Evolutionary conservation across 2,797 vertebrate species (phyloP).

Genomic region (Antrozous pallidus): DNA sequence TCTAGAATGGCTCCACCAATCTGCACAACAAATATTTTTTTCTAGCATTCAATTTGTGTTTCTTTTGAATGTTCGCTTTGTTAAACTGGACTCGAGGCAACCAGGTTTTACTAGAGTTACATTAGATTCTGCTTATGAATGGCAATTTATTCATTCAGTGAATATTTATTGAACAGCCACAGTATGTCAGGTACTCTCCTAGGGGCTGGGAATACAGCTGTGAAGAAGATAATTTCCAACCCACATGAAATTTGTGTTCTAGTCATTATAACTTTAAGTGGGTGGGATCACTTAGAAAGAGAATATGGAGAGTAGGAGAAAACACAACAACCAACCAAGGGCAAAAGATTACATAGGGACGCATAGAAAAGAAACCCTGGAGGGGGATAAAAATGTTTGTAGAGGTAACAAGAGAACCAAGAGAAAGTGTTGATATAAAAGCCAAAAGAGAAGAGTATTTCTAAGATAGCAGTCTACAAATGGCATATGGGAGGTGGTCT

Average conservation of each 20-base stretch:
- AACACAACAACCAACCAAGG: background rate
- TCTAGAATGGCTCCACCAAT: background rate
- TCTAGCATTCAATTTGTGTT: background rate
- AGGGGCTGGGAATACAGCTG: background rate
- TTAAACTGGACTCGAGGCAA: background rate
- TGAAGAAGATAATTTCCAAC: background rate
- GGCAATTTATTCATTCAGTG: background rate
- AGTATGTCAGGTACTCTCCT: background rate
- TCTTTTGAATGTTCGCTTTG: background rate
- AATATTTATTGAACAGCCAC: background rate
- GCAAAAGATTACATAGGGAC: background rate
- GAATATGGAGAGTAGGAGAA: background rate
- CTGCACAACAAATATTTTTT: background rate
- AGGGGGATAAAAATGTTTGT: background rate
- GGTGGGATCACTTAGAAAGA: background rate
- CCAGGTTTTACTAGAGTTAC: background rate
- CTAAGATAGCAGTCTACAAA: background rate
- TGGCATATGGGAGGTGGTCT: background rate
- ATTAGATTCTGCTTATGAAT: background rate
- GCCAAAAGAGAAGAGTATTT: background rate
- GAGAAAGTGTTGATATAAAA: background rate
- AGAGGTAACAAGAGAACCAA: background rate
- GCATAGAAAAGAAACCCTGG: background rate
- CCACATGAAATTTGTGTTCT: background rate
- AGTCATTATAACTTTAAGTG: background rate